These are phyloP conservation scores for Zelostemma sp. DNA, from an alignment of 1,140 invertebrate genomes.

Conservation along the genomic window DNA sequence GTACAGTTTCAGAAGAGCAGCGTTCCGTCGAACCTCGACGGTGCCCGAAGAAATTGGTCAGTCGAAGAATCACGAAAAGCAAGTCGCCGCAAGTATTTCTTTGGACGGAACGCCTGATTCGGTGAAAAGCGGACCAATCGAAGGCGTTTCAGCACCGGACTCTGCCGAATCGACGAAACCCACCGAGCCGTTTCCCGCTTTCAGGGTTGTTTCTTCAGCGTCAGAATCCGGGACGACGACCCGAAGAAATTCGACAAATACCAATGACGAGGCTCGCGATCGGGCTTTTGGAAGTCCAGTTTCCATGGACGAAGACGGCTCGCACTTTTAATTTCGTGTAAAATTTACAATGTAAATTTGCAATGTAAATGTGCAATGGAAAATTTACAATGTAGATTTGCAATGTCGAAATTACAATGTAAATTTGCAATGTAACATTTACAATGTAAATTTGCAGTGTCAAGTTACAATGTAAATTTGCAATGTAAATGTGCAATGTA, in stretches of 20 bases:
- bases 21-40: slow-evolving; percentile 53
- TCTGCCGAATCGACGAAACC: slow-evolving; percentile 52
- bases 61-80: slow-evolving; percentile 27
- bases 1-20: slow-evolving; percentile 38
- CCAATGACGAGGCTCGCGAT: slow-evolving; percentile 14
- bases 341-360: too few relatives aligned
- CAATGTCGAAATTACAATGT: too few relatives aligned
- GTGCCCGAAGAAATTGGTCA: slow-evolving; percentile 53
- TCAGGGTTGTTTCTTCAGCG: slow-evolving; percentile 37
- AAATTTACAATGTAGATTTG: too few relatives aligned
- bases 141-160: slow-evolving; percentile 42
- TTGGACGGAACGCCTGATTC: slow-evolving; percentile 56
- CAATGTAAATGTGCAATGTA: too few relatives aligned
- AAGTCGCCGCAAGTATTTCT: slow-evolving; percentile 32
- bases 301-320: slow-evolving; percentile 45
- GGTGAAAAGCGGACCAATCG: slow-evolving; percentile 43
- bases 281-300: slow-evolving; percentile 57
- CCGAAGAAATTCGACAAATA: slow-evolving; percentile 22
- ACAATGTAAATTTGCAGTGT: too few relatives aligned
- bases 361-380: too few relatives aligned
- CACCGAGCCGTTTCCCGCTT: slow-evolving; percentile 49
- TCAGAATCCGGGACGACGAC: too few relatives aligned
- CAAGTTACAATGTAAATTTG: too few relatives aligned
- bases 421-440: too few relatives aligned
- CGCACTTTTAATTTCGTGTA: background rate